Base-by-base conservation (phyloP, 2,113 vertebrate genomes). In the Pristiophorus japonicus region DNA sequence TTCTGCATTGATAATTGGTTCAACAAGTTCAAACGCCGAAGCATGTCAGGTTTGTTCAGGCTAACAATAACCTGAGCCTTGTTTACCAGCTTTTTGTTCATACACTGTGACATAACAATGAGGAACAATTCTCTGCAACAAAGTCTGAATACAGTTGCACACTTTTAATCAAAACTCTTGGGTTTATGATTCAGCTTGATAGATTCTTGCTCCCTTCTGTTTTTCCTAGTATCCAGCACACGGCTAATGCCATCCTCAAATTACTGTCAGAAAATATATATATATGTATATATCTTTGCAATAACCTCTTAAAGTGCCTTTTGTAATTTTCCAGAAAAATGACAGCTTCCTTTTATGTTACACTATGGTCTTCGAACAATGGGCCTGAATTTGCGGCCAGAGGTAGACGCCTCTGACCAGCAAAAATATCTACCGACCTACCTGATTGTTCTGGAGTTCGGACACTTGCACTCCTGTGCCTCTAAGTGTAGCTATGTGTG, bases 1-100 rank as follows among this genome's bases (percentile, higher is more conserved):
- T 94, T 94, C 93, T 70, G 93, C 65, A 94, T 94, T 94, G 66
- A 45, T 66, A 94, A 51, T 70, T 70, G 93, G 66, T 94, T 70
- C 51, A 45, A 94, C 11, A 70, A 73, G 65, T 94, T 94, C 93
- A 94, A 94, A 51, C 7, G 11, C 22, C 51, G 59, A 34, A 8
- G 30, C 22, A 55, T 94, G 93, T 94, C 93, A 70, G 45, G 45
- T 27, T 30, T 10, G 66, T n/a, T 27, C 22, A 94, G 30, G 27
- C 66, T 47, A 70, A 70, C 93, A 70, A 51, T 70, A 70, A 70
- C 65, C 65, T 18, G 16, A 94, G 4, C 42, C 93, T 67, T 67
- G 88, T 94, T 94, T 70, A 70, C 42, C 27, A n/a, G n/a, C 14
- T 94, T 94, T 94, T 73, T 47, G 65, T 47, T 94, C 66, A 18